These are phyloP conservation scores for Lagria hirta DNA, from an alignment of 2,888 invertebrate species.

Conservation along the genomic window DNA sequence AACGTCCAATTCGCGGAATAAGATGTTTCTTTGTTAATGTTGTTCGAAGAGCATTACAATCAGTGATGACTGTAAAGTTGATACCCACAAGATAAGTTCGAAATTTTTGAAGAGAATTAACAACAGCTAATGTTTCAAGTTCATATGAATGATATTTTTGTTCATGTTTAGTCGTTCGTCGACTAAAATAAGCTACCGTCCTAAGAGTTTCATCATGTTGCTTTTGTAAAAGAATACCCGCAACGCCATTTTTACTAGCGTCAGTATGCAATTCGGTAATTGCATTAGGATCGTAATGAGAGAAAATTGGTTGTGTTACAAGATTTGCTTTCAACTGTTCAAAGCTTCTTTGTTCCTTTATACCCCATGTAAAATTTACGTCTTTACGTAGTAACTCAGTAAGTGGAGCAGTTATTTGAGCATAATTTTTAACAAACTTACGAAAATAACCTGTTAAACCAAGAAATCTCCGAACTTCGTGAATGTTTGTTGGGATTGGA, in stretches of 20 bases:
- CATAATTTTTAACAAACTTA: conserved; percentile 3
- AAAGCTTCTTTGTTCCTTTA: conserved; percentile 11
- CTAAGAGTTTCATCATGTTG: conserved; percentile 1
- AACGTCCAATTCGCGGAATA: conserved; percentile 38
- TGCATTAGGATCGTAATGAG: conserved; percentile 15
- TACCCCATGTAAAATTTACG: conserved; percentile 2
- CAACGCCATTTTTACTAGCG: conserved; percentile 21
- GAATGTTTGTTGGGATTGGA: too few relatives aligned
- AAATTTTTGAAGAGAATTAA: conserved; percentile 22
- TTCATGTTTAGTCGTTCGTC: conserved; percentile 16
- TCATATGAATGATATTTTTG: conserved; percentile 27
- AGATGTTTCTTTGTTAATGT: conserved; percentile 32
- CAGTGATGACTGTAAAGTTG: conserved; percentile 27
- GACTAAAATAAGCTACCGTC: conserved; percentile 7
- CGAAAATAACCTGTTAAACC: conserved; percentile 14
- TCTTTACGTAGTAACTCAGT: conserved; percentile 4
- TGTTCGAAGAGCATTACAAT: conserved; percentile 33
- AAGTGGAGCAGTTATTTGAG: neutral
- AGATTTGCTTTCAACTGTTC: conserved; percentile 11
- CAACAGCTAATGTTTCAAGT: conserved; percentile 26
- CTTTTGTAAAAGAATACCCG: conserved; percentile 16
- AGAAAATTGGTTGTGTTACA: conserved; percentile 11
- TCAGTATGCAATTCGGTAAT: conserved; percentile 24
- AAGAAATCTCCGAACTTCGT: conserved; percentile 7
- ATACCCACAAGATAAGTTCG: conserved; percentile 24